Conservation (phyloP, 2,113 vertebrate species). For the Strix aluco region DNA sequence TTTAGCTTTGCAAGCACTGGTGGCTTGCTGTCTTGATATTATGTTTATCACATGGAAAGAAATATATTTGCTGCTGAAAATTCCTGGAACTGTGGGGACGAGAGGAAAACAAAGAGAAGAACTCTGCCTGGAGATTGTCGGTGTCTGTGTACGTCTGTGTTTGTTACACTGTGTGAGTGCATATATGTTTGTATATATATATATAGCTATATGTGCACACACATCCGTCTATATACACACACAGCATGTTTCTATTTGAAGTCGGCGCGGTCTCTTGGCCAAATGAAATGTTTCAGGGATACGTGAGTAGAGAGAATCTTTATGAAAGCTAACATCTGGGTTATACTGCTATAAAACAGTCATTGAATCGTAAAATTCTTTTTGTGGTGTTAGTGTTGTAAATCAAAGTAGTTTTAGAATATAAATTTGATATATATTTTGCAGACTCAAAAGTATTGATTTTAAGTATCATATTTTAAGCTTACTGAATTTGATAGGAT, state of each 20-base stretch:
- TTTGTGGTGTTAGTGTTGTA: conserved; percentile 66
- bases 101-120: conserved; percentile 35
- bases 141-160: conserved; percentile 3
- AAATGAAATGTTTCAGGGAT: conserved; percentile 67
- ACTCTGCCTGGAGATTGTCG: conserved; percentile 3
- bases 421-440: conserved; percentile 75
- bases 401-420: conserved; percentile 71
- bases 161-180: conserved; percentile 30
- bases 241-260: conserved; percentile 26
- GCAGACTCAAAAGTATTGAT: conserved; percentile 69
- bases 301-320: conserved; percentile 25
- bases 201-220: conserved; percentile 35
- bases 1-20: conserved; percentile 83
- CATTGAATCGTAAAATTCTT: conserved; percentile 48
- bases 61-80: conserved; percentile 81
- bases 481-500: conserved; percentile 66
- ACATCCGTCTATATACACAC: not conserved
- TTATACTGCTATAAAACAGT: conserved; percentile 57
- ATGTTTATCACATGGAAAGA: conserved; percentile 75
- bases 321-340: conserved; percentile 43
- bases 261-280: conserved; percentile 23
- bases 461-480: conserved; percentile 72
- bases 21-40: conserved; percentile 79
- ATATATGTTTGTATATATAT: conserved; percentile 42
- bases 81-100: conserved; percentile 60